Conservation (phyloP, 2,888 invertebrate genomes). For the Brachyopa scutellaris region DNA sequence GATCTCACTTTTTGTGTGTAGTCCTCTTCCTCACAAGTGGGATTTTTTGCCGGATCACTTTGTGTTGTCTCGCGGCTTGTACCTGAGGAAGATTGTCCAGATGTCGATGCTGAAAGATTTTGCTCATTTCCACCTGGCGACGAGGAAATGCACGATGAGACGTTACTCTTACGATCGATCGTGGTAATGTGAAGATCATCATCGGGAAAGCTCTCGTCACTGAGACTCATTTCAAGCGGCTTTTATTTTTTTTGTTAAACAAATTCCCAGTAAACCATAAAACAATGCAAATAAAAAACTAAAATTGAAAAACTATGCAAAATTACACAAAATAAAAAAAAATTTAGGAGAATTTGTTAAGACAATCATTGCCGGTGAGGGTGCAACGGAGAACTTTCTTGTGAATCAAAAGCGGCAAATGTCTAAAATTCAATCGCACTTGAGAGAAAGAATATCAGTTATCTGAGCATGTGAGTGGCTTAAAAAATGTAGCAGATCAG, state of each 20-base stretch:
- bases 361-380: slow-evolving; percentile 28
- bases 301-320: background rate
- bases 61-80: slow-evolving; percentile 76
- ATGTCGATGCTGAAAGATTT: slow-evolving; percentile 74
- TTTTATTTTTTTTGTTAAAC: too few relatives aligned
- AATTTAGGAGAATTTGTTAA: slow-evolving; percentile 20
- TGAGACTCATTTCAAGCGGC: slow-evolving; percentile 79
- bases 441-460: slow-evolving; percentile 28
- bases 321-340: slow-evolving; percentile 19
- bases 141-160: slow-evolving; percentile 30
- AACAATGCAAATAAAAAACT: slow-evolving; percentile 9
- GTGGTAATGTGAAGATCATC: slow-evolving; percentile 73
- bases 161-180: slow-evolving; percentile 50
- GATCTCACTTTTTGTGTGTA: slow-evolving; percentile 73
- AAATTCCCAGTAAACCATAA: too few relatives aligned
- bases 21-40: slow-evolving; percentile 37
- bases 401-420: slow-evolving; percentile 8
- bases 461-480: background rate
- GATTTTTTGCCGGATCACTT: slow-evolving; percentile 75
- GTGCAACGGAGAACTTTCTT: background rate
- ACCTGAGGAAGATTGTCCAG: slow-evolving; percentile 70
- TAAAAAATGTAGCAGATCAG: background rate
- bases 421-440: background rate
- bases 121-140: slow-evolving; percentile 59
- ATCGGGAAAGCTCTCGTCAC: slow-evolving; percentile 79